Evolutionary conservation across 2,797 vertebrate genomes (phyloP), one percentile per base, ranked within the genome.

Genomic region (Scleropages formosus): DNA sequence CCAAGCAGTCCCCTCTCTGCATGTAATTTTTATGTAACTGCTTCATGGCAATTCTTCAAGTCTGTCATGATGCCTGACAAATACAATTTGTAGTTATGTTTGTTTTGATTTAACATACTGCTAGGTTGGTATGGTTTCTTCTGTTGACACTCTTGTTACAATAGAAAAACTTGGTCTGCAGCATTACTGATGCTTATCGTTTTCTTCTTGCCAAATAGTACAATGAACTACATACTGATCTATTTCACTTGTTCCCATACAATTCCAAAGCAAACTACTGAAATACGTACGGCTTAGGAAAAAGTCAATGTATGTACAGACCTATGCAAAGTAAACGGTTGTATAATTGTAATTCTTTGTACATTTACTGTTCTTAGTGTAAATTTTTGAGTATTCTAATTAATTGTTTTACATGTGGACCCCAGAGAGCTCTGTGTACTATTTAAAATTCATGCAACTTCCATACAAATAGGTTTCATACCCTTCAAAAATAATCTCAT

Each of bases 181-280:
- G 53, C 53, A 58, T 58, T n/a, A n/a, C 18, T 58, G 53, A n/a
- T 61, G 59, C 26, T 71, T 22, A 56, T 71, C 49, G 27, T 26
- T 58, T 51, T 69, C 20, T 69, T 49, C 47, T 44, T 16, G 44
- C 20, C 47, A 49, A 22, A 51, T 20, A 49, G 15, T 69, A 69
- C 49, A 58, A 31, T 49, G 71, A 56, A 71, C 51, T 71, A n/a
- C n/a, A n/a, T n/a, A 39, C 31, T 39, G 31, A 39, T 39, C 31
- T 6, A 26, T 71, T 56, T 69, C 47, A 69, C 69, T 69, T 68
- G 46, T 46, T 71, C 68, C 51, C 49, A 71, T n/a, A 49, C 31
- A 71, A 56, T 71, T 26, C 24, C 56, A 51, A 71, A 58, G 51
- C 13, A 26, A 71, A 22, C 20, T 71, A 71, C 58, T 56, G 51